Evolutionary conservation across 2,797 vertebrate genomes (phyloP), one percentile per base, ranked within the genome.

Genomic region (Enoplosus armatus): DNA sequence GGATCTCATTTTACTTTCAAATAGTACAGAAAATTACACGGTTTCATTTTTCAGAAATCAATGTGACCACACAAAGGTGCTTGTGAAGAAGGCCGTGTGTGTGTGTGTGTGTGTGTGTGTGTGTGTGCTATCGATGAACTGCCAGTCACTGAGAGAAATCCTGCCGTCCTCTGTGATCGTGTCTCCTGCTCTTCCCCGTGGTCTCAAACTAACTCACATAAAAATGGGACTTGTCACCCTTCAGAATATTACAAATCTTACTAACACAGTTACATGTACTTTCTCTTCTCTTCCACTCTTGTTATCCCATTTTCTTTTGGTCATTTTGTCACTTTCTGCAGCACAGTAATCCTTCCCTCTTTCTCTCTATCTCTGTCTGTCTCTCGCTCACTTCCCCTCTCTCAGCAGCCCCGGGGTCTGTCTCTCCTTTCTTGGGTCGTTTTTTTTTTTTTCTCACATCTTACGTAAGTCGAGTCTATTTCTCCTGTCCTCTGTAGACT

Each of bases 391-490:
- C 86, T 84, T 72, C 60, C 73, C 72, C 85, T 89, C 85, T 67
- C 69, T 80, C 88, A 43, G 83, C 82, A 82, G 89, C 91, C 90
- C 82, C 67, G 26, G 84, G 90, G 91, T 87, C 77, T 82, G 76
- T 85, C 87, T 91, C 82, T 92, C 90, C 84, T 90, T 84, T 78
- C 90, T 80, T 69, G 66, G 69, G 76, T 86, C 71, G 5, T 62
- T 68, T 74, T 82, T 70, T 76, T 31, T 50, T 59, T 73, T 55
- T n/a, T 56, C 80, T 86, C 87, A 84, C 81, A 75, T 90, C 92
- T 94, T 94, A 92, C 55, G 75, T 94, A 94, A 94, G 90, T 76
- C 6, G 58, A 89, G 85, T 90, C 91, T 90, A 88, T 92, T 90
- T 90, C 90, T 90, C 89, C 79, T 79, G 90, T 87, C 87, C 93